A percentile compares a stretch with the other conserved stretches of the same genome.
Evolutionary conservation across 2,113 vertebrate species (phyloP).

Genomic region (Rhinolophus sinicus): DNA sequence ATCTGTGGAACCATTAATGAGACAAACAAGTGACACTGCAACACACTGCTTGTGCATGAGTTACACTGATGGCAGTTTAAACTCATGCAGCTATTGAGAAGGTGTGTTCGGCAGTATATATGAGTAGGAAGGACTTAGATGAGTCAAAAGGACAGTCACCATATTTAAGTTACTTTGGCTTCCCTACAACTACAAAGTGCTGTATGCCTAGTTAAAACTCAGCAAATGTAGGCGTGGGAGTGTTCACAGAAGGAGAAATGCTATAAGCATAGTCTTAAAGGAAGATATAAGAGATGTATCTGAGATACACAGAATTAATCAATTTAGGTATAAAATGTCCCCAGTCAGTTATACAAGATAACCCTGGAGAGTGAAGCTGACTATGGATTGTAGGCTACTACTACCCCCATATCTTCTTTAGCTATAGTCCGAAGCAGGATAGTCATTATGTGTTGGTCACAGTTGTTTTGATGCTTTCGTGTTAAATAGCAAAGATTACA

Average conservation of each 20-base stretch:
- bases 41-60: accelerated
- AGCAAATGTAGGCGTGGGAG: background rate
- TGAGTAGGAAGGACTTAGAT: background rate
- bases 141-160: background rate
- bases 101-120: accelerated
- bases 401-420: background rate
- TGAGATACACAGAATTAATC: background rate
- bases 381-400: background rate
- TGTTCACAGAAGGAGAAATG: background rate
- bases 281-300: background rate
- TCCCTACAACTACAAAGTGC: background rate
- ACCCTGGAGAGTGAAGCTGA: background rate
- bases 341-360: background rate
- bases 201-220: background rate
- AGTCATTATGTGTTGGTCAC: background rate
- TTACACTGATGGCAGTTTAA: background rate
- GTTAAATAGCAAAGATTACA: background rate
- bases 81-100: background rate
- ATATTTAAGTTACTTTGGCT: background rate
- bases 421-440: background rate
- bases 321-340: background rate
- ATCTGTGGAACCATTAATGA: background rate
- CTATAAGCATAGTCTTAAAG: background rate
- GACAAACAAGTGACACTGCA: background rate
- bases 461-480: background rate